Percentiles rank a stretch among this genome's conserved stretches.
Evolutionary conservation across 2,888 invertebrate genomes (phyloP).

Genomic region (Cheilosia vernalis): DNA sequence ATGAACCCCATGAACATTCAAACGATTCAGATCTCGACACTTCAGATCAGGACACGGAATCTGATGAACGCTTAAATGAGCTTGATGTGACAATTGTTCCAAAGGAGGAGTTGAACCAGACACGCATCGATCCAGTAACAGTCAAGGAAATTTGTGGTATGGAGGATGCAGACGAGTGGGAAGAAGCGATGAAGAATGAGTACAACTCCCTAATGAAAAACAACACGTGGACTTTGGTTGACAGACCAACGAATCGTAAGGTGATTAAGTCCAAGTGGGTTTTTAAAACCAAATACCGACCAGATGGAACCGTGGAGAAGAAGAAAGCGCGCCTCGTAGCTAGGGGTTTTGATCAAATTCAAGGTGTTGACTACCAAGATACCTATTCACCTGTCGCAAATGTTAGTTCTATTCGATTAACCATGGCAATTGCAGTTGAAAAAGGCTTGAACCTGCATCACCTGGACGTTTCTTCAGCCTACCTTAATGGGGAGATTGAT

Average conservation of each 20-base stretch:
- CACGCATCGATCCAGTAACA: constrained; percentile 9
- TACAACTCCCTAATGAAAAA: constrained; percentile 18
- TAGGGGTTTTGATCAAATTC: constrained; percentile 19
- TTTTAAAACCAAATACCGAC: constrained; percentile 28
- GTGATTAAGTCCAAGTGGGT: constrained; percentile 31
- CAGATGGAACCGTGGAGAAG: too few species aligned
- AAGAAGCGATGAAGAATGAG: constrained; percentile 8
- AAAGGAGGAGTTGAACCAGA: neutral
- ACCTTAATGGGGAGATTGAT: too few species aligned
- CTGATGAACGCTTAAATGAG: neutral
- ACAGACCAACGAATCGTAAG: constrained; percentile 17
- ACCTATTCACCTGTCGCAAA: constrained; percentile 28
- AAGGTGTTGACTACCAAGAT: constrained; percentile 16
- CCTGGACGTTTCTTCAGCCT: too few species aligned
- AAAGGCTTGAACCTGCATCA: too few species aligned
- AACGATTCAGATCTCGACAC: neutral
- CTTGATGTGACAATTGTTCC: constrained; percentile 1
- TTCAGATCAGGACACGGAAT: neutral
- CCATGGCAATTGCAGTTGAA: too few species aligned
- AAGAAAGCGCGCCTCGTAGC: constrained; percentile 24
- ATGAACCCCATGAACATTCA: neutral
- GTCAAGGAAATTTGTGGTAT: constrained; percentile 15
- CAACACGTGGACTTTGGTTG: constrained; percentile 34
- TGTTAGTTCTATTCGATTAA: too few species aligned
- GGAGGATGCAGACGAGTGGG: constrained; percentile 17